These are phyloP conservation scores for Subacronicta megacephala DNA, from an alignment of 2,888 invertebrate genomes.

Conservation along the genomic window DNA sequence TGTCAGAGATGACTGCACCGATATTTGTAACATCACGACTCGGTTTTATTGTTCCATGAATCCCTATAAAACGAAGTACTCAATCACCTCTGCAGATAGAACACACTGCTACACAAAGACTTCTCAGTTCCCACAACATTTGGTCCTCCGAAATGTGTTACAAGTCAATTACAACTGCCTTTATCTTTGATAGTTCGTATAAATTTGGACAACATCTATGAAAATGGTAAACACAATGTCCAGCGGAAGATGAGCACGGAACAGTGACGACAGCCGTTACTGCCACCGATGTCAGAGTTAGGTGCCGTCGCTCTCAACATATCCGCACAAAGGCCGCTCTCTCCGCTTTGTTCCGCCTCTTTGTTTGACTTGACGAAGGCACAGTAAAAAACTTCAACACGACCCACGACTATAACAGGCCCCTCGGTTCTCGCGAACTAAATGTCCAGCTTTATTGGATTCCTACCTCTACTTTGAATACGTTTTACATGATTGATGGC, in stretches of 20 bases:
- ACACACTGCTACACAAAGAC: too few species aligned
- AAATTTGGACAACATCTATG: too few species aligned
- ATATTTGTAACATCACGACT: background rate
- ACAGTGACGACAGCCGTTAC: slow-evolving; percentile 57
- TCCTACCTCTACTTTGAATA: slow-evolving; percentile 28
- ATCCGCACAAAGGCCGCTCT: slow-evolving; percentile 85
- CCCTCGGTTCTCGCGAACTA: slow-evolving; percentile 60
- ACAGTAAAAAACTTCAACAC: slow-evolving; percentile 76
- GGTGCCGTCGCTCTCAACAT: slow-evolving; percentile 81
- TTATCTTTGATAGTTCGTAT: too few species aligned
- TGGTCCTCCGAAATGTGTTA: too few species aligned
- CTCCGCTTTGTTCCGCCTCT: slow-evolving; percentile 87
- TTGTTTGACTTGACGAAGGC: slow-evolving; percentile 84
- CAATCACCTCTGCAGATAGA: too few species aligned
- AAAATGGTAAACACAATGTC: slow-evolving; percentile 29
- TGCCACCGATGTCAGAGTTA: slow-evolving; percentile 80
- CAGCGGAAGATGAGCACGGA: slow-evolving; percentile 44
- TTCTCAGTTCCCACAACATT: too few species aligned
- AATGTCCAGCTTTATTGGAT: slow-evolving; percentile 66
- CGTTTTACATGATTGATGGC: slow-evolving; percentile 36
- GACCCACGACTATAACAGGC: slow-evolving; percentile 60
- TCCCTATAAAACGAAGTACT: background rate
- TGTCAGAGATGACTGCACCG: background rate
- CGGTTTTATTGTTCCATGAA: background rate
- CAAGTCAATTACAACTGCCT: too few species aligned